Evolutionary conservation across 2,113 vertebrate species (phyloP).

Genomic region (Emydocephalus ijimae): DNA sequence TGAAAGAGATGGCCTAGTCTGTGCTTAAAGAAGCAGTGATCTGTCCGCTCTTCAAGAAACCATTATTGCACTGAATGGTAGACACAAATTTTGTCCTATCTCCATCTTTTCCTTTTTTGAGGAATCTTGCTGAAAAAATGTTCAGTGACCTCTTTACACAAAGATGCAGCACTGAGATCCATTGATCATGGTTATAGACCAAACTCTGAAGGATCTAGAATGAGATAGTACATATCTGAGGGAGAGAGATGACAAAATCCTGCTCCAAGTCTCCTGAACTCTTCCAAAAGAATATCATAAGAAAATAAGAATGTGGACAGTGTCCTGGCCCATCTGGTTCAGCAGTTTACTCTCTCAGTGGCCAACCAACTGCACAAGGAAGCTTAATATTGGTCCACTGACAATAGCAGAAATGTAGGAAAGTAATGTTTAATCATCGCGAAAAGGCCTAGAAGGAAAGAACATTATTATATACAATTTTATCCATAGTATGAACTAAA

Average conservation of each 20-base stretch:
- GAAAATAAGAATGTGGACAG: not conserved
- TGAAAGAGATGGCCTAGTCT: not conserved
- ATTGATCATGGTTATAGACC: not conserved
- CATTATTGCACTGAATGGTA: not conserved
- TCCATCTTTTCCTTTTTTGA: not conserved
- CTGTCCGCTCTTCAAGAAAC: not conserved
- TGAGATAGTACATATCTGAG: not conserved
- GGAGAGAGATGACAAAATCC: not conserved
- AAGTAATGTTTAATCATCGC: not conserved
- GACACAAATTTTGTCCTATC: not conserved
- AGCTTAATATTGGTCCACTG: not conserved
- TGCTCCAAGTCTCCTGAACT: not conserved
- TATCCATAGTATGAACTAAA: not conserved
- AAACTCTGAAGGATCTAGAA: not conserved
- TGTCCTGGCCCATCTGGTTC: not conserved
- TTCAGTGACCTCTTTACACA: not conserved
- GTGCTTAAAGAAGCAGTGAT: not conserved
- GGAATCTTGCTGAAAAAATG: not conserved
- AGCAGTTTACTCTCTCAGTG: not conserved
- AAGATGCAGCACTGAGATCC: not conserved
- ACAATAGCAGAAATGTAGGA: not conserved
- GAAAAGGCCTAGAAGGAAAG: not conserved
- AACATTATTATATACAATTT: not conserved
- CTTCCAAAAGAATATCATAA: not conserved
- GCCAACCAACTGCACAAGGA: not conserved